These are phyloP conservation scores for Apaloderma vittatum DNA, from an alignment of 2,113 vertebrate species.

Conservation along the genomic window DNA sequence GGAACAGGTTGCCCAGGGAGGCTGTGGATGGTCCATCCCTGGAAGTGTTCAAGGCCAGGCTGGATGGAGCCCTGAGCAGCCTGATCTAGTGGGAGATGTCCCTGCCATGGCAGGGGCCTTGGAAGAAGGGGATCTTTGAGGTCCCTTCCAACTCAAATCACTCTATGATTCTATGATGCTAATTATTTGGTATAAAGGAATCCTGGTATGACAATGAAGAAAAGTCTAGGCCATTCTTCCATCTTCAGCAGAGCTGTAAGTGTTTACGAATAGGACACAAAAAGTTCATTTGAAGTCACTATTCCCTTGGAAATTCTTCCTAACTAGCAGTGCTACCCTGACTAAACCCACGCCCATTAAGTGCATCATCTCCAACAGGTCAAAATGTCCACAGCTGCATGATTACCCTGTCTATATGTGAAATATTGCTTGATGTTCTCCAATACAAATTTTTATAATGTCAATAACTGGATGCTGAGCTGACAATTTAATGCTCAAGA, in stretches of 20 bases:
- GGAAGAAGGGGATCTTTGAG: too few relatives aligned
- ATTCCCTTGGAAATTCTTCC: background rate
- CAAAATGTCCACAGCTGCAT: background rate
- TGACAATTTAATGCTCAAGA: background rate
- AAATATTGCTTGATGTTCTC: background rate
- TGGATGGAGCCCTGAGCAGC: too few relatives aligned
- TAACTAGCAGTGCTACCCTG: background rate
- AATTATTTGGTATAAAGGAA: background rate
- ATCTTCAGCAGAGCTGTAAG: background rate
- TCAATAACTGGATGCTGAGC: background rate
- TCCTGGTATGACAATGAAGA: background rate
- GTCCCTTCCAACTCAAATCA: too few relatives aligned
- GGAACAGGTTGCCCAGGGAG: too few relatives aligned
- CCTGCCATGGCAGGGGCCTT: too few relatives aligned
- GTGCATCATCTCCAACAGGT: background rate
- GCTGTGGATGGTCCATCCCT: too few relatives aligned
- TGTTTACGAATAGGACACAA: background rate
- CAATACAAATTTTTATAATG: background rate
- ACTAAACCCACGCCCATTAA: rapidly evolving
- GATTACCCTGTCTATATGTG: background rate
- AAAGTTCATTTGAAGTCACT: background rate
- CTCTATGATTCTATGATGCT: too few relatives aligned
- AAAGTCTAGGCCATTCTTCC: background rate
- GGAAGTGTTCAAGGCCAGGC: too few relatives aligned
- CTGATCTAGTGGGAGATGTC: too few relatives aligned